phyloP scores from a whole-genome alignment of 1,140 invertebrate species.

The Bicyclus anynana region DNA sequence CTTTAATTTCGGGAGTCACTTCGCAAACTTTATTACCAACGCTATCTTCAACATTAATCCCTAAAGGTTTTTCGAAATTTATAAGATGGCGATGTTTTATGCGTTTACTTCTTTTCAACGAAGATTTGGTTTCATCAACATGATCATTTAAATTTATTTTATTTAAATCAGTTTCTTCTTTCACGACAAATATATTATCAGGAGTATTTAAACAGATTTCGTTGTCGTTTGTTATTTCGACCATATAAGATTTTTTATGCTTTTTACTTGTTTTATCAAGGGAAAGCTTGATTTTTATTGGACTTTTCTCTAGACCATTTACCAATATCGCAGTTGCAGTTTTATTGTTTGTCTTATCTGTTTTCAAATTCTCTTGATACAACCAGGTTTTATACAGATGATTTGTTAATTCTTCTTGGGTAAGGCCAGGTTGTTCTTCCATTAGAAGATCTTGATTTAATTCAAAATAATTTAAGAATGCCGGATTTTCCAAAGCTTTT shows the following conservation, averaged over 20 bases:
- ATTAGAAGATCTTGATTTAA: slow-evolving; percentile 70
- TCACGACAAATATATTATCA: not conserved
- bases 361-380: slow-evolving; percentile 66
- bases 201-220: not conserved
- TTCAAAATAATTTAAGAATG: slow-evolving; percentile 78
- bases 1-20: not conserved
- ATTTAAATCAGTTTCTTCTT: not conserved
- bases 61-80: not conserved
- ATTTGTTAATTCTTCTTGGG: slow-evolving; percentile 68
- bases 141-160: not conserved
- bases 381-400: slow-evolving; percentile 78
- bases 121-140: not conserved
- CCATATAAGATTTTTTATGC: not conserved
- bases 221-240: not conserved
- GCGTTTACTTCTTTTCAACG: not conserved
- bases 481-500: slow-evolving; percentile 40
- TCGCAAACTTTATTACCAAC: no score
- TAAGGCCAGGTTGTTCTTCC: slow-evolving; percentile 74
- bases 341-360: slow-evolving; percentile 55
- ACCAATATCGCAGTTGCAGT: slow-evolving; percentile 46
- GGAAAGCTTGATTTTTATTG: slow-evolving; percentile 5
- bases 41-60: not conserved
- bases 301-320: slow-evolving; percentile 50
- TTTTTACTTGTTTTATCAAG: slow-evolving; percentile 4
- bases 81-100: not conserved